Evolutionary conservation across 2,888 invertebrate species (phyloP).

Genomic region (Meiosimyza decipiens): DNA sequence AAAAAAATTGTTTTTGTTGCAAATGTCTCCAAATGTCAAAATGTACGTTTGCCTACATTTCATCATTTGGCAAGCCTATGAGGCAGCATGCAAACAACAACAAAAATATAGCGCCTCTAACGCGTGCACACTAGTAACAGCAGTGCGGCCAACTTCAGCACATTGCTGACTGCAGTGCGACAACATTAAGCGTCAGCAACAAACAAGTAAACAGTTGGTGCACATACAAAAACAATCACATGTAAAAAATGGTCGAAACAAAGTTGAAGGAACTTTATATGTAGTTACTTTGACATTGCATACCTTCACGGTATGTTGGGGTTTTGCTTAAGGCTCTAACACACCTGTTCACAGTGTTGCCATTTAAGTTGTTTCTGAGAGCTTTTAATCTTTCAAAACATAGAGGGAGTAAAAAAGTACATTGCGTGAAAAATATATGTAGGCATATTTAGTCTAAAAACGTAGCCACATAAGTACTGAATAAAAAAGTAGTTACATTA

Average conservation of each 20-base stretch:
- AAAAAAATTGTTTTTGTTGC: background rate
- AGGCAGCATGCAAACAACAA: background rate
- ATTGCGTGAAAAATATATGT: too few relatives aligned
- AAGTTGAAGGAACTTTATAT: slow-evolving; percentile 15
- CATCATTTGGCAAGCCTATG: slow-evolving; percentile 22
- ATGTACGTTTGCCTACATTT: slow-evolving; percentile 36
- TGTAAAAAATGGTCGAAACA: background rate
- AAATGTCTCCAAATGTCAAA: slow-evolving; percentile 33
- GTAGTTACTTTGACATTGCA: too few relatives aligned
- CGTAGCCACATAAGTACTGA: too few relatives aligned
- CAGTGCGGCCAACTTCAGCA: slow-evolving; percentile 2
- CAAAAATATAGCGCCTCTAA: background rate
- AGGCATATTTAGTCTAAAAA: too few relatives aligned
- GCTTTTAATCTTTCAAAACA: too few relatives aligned
- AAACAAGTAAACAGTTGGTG: background rate
- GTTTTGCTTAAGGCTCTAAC: too few relatives aligned
- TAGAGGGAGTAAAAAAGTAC: too few relatives aligned
- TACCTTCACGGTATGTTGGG: too few relatives aligned
- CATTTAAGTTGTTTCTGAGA: too few relatives aligned
- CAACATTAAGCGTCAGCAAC: slow-evolving; percentile 19
- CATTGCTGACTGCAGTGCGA: slow-evolving; percentile 18
- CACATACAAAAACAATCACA: background rate
- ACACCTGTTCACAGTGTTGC: too few relatives aligned
- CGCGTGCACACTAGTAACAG: slow-evolving; percentile 12
- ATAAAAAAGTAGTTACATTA: too few relatives aligned